Evolutionary conservation across 2,888 invertebrate genomes (phyloP), one percentile per base, ranked within the genome.

Genomic region (Mesoligia furuncula): DNA sequence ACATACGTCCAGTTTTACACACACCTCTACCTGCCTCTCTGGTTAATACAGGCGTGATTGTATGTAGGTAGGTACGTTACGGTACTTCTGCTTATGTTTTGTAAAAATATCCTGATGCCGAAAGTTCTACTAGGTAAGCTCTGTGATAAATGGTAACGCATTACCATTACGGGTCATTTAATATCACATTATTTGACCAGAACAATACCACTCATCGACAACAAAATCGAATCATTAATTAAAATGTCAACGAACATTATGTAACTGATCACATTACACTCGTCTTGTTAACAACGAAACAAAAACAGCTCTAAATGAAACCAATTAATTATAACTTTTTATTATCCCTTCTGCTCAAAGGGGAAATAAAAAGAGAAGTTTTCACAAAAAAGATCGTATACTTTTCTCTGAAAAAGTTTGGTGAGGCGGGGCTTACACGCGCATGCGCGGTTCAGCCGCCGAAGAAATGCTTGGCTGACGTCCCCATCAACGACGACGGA

Each of bases 401-500:
- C 85, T 88, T 91, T 83, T 71, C 67, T 76, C 77, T 81, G 88
- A 90, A 93, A 95, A 96, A 96, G 93, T 95, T 96, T 95, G 91
- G 59, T 83, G 81, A 89, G 96, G 96, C 90, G 96, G 96, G 85
- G 94, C 80, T 82, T 90, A 59, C 39, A 27, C 74, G 90, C 95
- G 95, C 96, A 93, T 91, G 96, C 96, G 96, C 83, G 15, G 59
- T 90, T 13, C 17, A 3, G 2, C 8, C 87, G 93, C 95, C 81
- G 95, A 96, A 96, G 96, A 96, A 87, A 88, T 96, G 95, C 93
- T 95, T 93, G 90, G 85, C 88, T 85, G 92, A 90, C 90, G 90
- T 90, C 93, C 91, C 91, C 94, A 91, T 88, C 93, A 90, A 90
- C 92, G 91, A 85, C 93, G 86, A 90, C 87, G 88, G 93, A 92